phyloP scores from a whole-genome alignment of 1,140 invertebrate species.

The Drosophila tropicalis region DNA sequence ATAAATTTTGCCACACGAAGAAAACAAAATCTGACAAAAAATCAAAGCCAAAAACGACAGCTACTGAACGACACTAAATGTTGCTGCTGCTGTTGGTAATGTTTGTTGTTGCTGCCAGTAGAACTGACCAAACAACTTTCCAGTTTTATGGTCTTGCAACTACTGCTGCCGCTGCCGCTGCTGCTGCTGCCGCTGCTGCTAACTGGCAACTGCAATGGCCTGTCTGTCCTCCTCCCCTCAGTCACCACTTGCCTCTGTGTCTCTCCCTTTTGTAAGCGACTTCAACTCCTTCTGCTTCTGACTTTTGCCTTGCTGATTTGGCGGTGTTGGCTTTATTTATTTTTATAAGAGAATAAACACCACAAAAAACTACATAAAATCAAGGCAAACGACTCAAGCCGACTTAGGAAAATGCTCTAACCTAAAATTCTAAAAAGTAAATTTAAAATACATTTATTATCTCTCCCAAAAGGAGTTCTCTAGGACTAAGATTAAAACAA shows the following conservation, averaged over 20 bases:
- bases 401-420: conserved; percentile 40
- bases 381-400: conserved; percentile 24
- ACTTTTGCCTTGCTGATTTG: conserved; percentile 49
- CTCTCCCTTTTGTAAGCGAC: conserved; percentile 14
- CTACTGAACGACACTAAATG: conserved; percentile 45
- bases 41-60: conserved; percentile 49
- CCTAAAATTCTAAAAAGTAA: too few relatives aligned
- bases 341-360: conserved; percentile 77
- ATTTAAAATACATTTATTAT: too few relatives aligned
- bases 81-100: conserved; percentile 4
- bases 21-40: conserved; percentile 21
- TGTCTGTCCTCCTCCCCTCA: conserved; percentile 19
- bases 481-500: neutral
- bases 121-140: conserved; percentile 78
- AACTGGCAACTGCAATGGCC: conserved; percentile 42
- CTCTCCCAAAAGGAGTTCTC: too few relatives aligned
- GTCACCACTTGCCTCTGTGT: neutral
- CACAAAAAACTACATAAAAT: conserved; percentile 16
- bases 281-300: conserved; percentile 27
- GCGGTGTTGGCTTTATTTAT: conserved; percentile 74
- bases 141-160: conserved; percentile 63
- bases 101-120: conserved; percentile 29
- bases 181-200: conserved; percentile 23
- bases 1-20: conserved; percentile 42
- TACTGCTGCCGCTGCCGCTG: conserved; percentile 12